Base-by-base conservation (phyloP, 1,140 invertebrate genomes). In the Bombus difficillimus region DNA sequence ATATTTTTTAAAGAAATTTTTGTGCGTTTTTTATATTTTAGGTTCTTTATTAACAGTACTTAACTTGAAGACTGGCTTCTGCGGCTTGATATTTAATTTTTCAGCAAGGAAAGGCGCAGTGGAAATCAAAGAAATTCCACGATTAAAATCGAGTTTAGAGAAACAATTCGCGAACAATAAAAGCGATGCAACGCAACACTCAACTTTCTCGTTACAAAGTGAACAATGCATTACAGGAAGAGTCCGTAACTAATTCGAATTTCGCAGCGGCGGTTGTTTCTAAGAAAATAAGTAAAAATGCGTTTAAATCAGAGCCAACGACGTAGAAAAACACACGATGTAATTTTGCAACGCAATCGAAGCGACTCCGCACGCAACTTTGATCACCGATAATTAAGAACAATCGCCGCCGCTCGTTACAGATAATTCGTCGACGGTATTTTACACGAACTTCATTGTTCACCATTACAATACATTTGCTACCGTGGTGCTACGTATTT, bases 311-410 rank as follows among this genome's bases (percentile, higher is more conserved):
- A 25, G 12, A 74, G 10, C 10, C 22, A 74, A 47, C 41, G 22
- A 10, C 13, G 41, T 74, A 47, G n/a, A 47, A 37, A 74, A 47
- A n/a, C 9, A 25, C 37, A 25, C 13, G 18, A 74, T 18, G 39
- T 41, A 43, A 72, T 32, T 74, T 47, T 28, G 41, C 41, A 32
- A 47, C n/a, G 18, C 8, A 18, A 34, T 34, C n/a, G 18, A 32
- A 32, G 18, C 72, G n/a, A 74, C 18, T 47, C n/a, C 2, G 15
- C 41, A 74, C 72, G 72, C 41, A 47, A 74, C 41, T 43, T n/a
- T 74, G 41, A 74, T 74, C 18, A n/a, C 9, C 2, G 8, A 47
- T 74, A 47, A 74, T 74, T 74, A 47, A 74, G n/a, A 74, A 74
- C 41, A 47, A 74, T 74, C 9, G 28, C 12, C 5, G 2, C 28